phyloP scores from a whole-genome alignment of 30 jellyfish, hydroid and myxozoan genomes.

The Hydra vulgaris region DNA sequence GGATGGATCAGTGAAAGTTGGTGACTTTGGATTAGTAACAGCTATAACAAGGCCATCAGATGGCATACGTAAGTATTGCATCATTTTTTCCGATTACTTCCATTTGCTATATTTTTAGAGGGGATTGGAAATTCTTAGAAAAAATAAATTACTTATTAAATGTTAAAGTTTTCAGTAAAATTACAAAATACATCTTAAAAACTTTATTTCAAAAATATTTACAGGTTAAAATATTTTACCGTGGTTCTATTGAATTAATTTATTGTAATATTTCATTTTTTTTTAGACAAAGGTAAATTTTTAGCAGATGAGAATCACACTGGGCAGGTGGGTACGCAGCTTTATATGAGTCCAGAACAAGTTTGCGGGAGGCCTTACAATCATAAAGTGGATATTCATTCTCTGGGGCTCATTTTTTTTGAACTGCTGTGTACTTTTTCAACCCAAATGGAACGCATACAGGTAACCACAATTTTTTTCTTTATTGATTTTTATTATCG shows the following conservation, averaged over 20 bases:
- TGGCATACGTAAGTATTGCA: constrained; percentile 66
- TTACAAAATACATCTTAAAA: not conserved
- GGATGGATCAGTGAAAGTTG: constrained; percentile 88
- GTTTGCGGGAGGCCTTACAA: constrained; percentile 67
- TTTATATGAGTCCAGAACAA: constrained; percentile 99
- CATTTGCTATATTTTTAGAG: not conserved
- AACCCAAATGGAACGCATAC: constrained; percentile 92
- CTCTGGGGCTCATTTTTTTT: constrained; percentile 85
- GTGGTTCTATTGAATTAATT: too few species aligned
- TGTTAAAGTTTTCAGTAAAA: not conserved
- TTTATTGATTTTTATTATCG: too few species aligned
- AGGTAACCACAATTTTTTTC: constrained; percentile 10
- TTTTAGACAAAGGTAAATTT: constrained; percentile 17
- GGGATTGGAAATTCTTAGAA: too few species aligned
- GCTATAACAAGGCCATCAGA: constrained; percentile 92
- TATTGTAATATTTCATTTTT: too few species aligned
- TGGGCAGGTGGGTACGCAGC: constrained; percentile 98
- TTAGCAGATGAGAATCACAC: constrained; percentile 67
- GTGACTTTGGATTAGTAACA: constrained; percentile 99
- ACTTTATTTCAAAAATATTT: too few species aligned
- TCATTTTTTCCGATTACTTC: too few species aligned
- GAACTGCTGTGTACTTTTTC: constrained; percentile 76
- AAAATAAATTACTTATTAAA: not conserved
- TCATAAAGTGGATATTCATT: constrained; percentile 88
- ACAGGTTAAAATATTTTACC: too few species aligned